phyloP scores from a whole-genome alignment of 2,888 invertebrate genomes.

The Limnephilus lunatus region DNA sequence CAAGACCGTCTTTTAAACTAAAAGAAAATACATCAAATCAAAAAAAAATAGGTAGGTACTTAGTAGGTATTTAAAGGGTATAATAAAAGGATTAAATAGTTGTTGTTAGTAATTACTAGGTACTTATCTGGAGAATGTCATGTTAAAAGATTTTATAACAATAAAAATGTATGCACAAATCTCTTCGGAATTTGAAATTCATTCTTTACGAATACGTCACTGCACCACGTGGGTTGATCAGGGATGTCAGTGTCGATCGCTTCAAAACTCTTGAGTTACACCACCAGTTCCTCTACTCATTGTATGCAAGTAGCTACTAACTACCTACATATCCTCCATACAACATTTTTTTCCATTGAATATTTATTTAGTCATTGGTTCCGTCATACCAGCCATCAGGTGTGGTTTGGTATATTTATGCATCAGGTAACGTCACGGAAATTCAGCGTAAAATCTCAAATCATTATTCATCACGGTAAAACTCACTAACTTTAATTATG shows the following conservation, averaged over 20 bases:
- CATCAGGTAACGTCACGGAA: slow-evolving; percentile 11
- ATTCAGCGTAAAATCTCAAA: background rate
- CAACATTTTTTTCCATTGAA: background rate
- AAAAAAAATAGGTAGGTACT: no score
- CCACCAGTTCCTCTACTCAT: background rate
- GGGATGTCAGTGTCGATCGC: background rate
- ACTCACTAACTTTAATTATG: background rate
- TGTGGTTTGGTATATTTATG: no score
- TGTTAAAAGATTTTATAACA: background rate
- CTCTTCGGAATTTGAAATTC: background rate
- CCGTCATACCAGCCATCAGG: background rate
- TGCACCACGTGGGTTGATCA: background rate
- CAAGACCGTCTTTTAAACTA: background rate
- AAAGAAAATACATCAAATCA: background rate
- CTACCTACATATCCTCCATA: background rate
- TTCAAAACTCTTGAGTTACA: background rate
- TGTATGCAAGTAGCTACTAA: background rate
- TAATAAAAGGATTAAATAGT: background rate
- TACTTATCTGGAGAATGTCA: background rate
- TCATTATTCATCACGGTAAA: slow-evolving; percentile 11
- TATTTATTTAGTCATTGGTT: no score
- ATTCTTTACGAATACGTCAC: background rate
- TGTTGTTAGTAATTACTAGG: background rate
- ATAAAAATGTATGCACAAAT: background rate
- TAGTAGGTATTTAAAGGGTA: background rate